Conservation (phyloP, 2,113 vertebrate species). For the Telmatochromis sp. region DNA sequence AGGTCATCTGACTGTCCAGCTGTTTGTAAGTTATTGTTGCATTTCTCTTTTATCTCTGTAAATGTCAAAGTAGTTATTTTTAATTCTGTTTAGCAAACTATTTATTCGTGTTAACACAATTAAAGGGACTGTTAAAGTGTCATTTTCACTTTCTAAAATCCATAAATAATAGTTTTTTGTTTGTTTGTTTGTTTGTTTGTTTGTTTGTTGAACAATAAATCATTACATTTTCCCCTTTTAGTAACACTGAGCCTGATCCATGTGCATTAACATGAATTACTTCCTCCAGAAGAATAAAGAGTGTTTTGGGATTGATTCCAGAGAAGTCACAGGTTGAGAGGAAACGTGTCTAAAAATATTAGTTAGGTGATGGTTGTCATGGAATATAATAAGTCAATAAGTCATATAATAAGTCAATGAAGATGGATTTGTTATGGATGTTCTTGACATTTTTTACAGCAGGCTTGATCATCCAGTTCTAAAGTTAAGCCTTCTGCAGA, state of each 20-base stretch:
- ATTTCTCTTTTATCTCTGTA: background rate
- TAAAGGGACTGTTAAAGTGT: background rate
- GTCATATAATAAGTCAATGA: background rate
- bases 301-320: background rate
- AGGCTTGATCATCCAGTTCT: background rate
- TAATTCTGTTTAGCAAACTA: background rate
- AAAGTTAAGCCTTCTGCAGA: background rate
- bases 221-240: accelerated
- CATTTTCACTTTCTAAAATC: background rate
- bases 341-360: background rate
- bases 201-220: background rate
- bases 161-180: background rate
- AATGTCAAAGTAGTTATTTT: background rate
- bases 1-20: background rate
- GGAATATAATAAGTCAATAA: background rate
- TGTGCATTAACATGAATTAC: background rate
- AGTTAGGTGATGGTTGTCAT: background rate
- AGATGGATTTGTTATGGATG: background rate
- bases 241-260: background rate
- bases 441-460: background rate
- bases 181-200: background rate
- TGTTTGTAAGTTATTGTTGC: background rate
- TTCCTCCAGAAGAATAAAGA: background rate
- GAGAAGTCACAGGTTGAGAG: background rate
- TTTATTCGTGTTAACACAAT: background rate